A percentile compares a stretch with the other conserved stretches of the same genome.
phyloP scores from a whole-genome alignment of 2,113 vertebrate genomes.

The Cynoglossus semilaevis region DNA sequence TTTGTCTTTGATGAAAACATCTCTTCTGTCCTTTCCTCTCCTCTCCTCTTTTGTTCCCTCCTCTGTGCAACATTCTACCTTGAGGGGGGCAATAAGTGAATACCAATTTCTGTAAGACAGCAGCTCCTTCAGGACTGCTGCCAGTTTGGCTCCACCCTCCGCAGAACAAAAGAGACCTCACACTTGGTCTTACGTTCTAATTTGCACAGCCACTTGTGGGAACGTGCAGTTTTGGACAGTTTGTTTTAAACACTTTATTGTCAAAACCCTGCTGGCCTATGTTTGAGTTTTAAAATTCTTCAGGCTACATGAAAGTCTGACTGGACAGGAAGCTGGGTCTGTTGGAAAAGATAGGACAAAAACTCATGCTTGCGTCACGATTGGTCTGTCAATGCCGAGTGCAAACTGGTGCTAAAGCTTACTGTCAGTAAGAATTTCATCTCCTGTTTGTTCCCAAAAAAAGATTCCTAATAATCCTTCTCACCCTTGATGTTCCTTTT shows the following conservation, averaged over 20 bases:
- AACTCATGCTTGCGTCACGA: too few relatives aligned
- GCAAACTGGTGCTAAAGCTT: too few relatives aligned
- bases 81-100: conserved; percentile 48
- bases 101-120: conserved; percentile 44
- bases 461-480: too few relatives aligned
- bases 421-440: too few relatives aligned
- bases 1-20: conserved; percentile 29
- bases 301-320: not conserved
- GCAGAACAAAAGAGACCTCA: conserved; percentile 54
- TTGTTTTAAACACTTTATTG: too few relatives aligned
- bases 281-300: not conserved
- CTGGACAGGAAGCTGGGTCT: not conserved
- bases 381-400: too few relatives aligned
- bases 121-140: conserved; percentile 55
- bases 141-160: conserved; percentile 35
- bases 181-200: conserved; percentile 35
- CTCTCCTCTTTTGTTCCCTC: conserved; percentile 3
- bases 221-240: conserved; percentile 26
- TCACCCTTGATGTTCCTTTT: too few relatives aligned
- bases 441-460: too few relatives aligned
- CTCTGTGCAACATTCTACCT: conserved; percentile 49
- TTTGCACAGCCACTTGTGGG: conserved; percentile 46
- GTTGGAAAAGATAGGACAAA: not conserved
- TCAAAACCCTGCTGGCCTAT: not conserved
- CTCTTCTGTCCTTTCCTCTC: not conserved